phyloP scores from a whole-genome alignment of 2,888 invertebrate species.

The Watsonalla cultraria region DNA sequence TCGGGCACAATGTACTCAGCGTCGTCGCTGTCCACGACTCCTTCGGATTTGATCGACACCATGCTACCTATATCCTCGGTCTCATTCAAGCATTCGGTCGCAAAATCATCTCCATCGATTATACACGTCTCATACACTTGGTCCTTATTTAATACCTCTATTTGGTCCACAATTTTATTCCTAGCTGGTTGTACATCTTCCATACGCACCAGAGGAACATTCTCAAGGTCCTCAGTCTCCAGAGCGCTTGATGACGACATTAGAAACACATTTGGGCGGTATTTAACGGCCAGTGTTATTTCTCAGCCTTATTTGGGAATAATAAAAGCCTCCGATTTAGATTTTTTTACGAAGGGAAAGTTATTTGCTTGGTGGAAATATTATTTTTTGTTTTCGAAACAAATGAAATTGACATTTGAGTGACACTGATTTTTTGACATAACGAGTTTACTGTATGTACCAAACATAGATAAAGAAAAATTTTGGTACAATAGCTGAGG shows the following conservation, averaged over 20 bases:
- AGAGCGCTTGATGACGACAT: constrained; percentile 55
- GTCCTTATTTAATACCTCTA: constrained; percentile 1
- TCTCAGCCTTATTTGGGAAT: too few relatives aligned
- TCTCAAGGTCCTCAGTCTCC: constrained; percentile 58
- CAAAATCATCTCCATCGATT: constrained; percentile 36
- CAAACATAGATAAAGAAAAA: too few relatives aligned
- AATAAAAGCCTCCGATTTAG: background rate
- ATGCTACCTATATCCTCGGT: constrained; percentile 61
- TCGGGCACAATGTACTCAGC: constrained; percentile 47
- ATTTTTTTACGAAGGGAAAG: too few relatives aligned
- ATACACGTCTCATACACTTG: constrained; percentile 39
- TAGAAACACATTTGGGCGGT: constrained; percentile 18
- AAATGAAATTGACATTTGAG: too few relatives aligned
- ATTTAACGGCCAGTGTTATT: constrained; percentile 8
- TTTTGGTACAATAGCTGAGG: too few relatives aligned
- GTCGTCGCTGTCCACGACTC: constrained; percentile 28
- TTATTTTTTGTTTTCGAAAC: too few relatives aligned
- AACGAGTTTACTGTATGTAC: too few relatives aligned
- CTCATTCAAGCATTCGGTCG: constrained; percentile 41
- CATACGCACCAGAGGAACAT: constrained; percentile 63
- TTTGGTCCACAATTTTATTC: constrained; percentile 27
- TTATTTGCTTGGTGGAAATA: too few relatives aligned
- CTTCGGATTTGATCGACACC: constrained; percentile 53
- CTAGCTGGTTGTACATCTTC: constrained; percentile 61
- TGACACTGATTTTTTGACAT: too few relatives aligned